Evolutionary conservation across 2,888 invertebrate genomes (phyloP), one percentile per base, ranked within the genome.

Genomic region (Melipona beecheii): DNA sequence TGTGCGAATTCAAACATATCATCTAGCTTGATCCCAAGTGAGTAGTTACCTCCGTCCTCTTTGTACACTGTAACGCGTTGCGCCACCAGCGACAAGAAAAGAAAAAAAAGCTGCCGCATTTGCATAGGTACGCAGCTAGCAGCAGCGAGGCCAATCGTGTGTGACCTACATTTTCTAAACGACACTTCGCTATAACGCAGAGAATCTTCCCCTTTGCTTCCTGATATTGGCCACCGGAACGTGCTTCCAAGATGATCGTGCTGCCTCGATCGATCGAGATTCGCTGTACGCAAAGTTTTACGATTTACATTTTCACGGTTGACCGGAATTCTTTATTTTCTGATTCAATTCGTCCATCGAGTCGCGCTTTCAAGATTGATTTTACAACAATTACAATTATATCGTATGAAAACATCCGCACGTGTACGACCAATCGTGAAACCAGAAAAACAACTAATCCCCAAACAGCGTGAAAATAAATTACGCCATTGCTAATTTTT

Each of bases 121-220:
- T 87, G 80, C 80, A 77, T 81, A 81, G 69, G 36, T 72, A 27
- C 60, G 62, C 77, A 19, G 56, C 69, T 31, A 24, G 58, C 27
- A 27, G 27, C 27, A 1, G 27, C 75, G 3, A 82, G 74, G 24
- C 15, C 31, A 36, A 64, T 83, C 78, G 52, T 71, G 83, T 69
- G 72, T 60, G 84, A 83, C 83, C 83, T 72, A 83, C 49, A 83
- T 84, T 27, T 31, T 27, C 17, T 27, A 19, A 31, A 21, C 75
- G 49, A 78, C 77, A 70, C 73, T 78, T 78, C 73, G 75, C 75
- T 77, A 36, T 36, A 75, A 74, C 69, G 43, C 66, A 11, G 36
- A 54, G 17, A 69, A 50, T 72, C 64, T 52, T 52, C 52, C 21
- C 17, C n/a, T 36, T 52, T 65, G 17, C 64, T 3, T 50, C 24